Base-by-base conservation (phyloP, 1,140 invertebrate species). In the Coenobita brevimanus region DNA sequence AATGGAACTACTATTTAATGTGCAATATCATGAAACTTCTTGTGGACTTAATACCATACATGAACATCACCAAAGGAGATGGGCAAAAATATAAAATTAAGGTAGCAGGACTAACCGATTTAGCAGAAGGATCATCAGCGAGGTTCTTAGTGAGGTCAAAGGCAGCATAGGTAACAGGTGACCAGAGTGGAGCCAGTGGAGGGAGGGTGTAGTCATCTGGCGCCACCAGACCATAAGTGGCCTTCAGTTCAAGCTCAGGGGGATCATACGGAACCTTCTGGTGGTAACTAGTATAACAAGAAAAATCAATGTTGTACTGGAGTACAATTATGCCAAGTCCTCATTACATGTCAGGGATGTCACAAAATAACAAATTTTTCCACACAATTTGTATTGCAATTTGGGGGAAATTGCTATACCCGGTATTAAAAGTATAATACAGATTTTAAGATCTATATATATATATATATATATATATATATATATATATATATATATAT, bases 201-300 rank as follows among this genome's bases (percentile, higher is more conserved):
- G 95, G 94, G 89, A 94, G 92, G 82, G 92, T 92, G 91, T 94
- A 96, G 69, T 94, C 93, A 90, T 95, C 95, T 41, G 95, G 94
- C 88, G 94, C 94, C 2, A 95, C 95, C 41, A 96, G 92, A 73
- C 95, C 95, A 92, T 95, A 95, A 1, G 95, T 95, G 54, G 95
- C 95, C 27, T 83, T 93, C n/a, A 94, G 92, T 91, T 95, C 95
- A 43, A 96, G 92, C 46, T 92, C 89, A 69, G 95, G 95, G 85
- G 94, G 92, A 89, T 95, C 95, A 90, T 92, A 93, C 0, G 95
- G 94, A 90, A 96, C 93, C 91, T 94, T 95, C 91, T 96, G 94
- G 91, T 96, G 95, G 91, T 95, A 96, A 90, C 95, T 95, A 89
- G 27, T 92, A 87, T 36, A 10, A 54, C 15, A 89, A 82, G n/a